Base-by-base conservation (phyloP, 2,888 invertebrate species). In the Cylloceria caligata region DNA sequence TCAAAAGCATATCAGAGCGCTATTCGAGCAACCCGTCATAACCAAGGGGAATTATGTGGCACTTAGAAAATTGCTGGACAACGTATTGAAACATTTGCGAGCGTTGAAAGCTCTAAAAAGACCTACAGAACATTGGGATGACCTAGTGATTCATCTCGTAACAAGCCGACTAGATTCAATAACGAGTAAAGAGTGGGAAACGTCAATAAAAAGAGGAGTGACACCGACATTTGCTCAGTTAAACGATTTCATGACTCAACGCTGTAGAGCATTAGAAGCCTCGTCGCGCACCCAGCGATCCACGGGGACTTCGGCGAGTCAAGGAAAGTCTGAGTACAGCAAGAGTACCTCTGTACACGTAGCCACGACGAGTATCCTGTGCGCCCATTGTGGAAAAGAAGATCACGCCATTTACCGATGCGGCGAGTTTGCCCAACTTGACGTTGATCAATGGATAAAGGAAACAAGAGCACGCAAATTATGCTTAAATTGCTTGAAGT, bases 1-100 rank as follows among this genome's bases (percentile, higher is more conserved):
- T 68, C 36, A 68, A 27, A 76, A 60, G 36, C 68, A 76, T 16
- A 55, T 76, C 4, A 30, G 52, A 24, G 65, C 76, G 7, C 39
- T 76, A 4, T 69, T 77, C 45, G 64, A 74, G 34, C 39, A 45
- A n/a, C 39, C 74, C 2, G 24, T n/a, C 3, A 13, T 65, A n/a
- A 6, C 27, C 3, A 65, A 65, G 24, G 65, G 65, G 52, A 64
- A 65, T 74, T 39, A 64, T 42, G 9, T 27, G 4, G 42, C 27
- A 11, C 27, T 74, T 6, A 52, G 55, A 30, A 21, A 21, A 21
- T 16, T 65, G 9, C 19, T 74, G 11, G 74, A 65, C 21, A 60
- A 36, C 16, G 39, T 64, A 11, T 39, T 52, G n/a, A 74, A 74
- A 16, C 57, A 57, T 57, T n/a, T 57, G 11, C 6, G 57, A 21